These are phyloP conservation scores for Gopherus evgoodei DNA, from an alignment of 2,113 vertebrate species.

Conservation along the genomic window DNA sequence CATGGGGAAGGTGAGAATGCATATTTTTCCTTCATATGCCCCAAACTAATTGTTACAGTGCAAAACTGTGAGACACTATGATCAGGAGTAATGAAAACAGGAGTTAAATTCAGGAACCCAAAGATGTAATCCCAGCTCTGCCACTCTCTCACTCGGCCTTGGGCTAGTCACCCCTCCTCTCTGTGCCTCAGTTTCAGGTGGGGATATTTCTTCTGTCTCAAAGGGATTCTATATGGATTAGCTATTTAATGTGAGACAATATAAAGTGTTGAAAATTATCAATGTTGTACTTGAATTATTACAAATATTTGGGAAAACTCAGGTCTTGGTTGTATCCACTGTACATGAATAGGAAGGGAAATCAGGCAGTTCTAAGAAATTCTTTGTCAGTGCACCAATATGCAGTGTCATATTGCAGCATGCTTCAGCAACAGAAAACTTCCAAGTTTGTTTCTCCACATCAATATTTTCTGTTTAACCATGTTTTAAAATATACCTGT, in stretches of 20 bases:
- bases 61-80: background rate
- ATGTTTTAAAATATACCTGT: constrained; percentile 10
- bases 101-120: background rate
- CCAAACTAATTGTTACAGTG: rapidly evolving
- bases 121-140: background rate
- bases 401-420: background rate
- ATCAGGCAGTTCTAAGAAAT: background rate
- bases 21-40: background rate
- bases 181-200: rapidly evolving
- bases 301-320: background rate
- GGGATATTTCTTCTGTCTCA: background rate
- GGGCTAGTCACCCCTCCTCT: background rate
- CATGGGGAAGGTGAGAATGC: background rate
- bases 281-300: background rate
- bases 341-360: background rate
- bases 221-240: rapidly evolving
- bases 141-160: rapidly evolving
- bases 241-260: rapidly evolving
- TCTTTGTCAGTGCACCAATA: background rate
- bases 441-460: background rate
- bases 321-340: background rate
- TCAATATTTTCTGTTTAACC: background rate
- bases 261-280: rapidly evolving
- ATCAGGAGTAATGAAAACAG: background rate
- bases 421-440: background rate